Evolutionary conservation across 2,113 vertebrate species (phyloP).

Genomic region (Machaerirhynchus nigripectus): DNA sequence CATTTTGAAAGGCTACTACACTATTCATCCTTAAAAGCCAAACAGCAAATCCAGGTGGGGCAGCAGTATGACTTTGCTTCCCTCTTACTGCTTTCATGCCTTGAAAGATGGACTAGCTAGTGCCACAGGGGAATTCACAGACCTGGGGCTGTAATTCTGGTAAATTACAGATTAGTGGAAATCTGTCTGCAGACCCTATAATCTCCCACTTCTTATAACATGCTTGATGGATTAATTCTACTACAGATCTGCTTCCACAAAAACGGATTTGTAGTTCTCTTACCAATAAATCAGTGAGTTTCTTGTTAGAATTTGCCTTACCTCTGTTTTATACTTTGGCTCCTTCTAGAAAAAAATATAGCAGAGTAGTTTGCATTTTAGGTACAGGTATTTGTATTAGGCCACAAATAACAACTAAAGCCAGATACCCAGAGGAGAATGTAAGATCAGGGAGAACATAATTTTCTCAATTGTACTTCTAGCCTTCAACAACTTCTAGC

Average conservation of each 20-base stretch:
- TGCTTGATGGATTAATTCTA: neutral
- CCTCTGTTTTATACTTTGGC: neutral
- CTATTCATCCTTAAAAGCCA: neutral
- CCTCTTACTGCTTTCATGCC: neutral
- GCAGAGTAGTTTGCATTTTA: neutral
- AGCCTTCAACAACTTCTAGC: neutral
- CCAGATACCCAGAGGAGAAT: neutral
- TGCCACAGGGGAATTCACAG: neutral
- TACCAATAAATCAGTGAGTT: neutral
- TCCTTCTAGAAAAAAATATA: neutral
- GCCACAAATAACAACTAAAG: neutral
- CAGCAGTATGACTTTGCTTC: neutral
- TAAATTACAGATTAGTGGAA: neutral
- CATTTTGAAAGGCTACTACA: neutral
- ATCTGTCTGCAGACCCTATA: neutral
- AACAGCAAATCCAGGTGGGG: neutral
- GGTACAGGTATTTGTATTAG: neutral
- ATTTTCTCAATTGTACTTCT: neutral
- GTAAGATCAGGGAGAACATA: neutral
- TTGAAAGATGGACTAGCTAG: neutral
- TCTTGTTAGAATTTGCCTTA: neutral
- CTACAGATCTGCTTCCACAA: neutral
- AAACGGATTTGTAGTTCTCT: neutral
- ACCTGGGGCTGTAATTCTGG: neutral
- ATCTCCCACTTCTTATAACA: neutral